Percentiles rank a stretch among this genome's conserved stretches.
phyloP scores from a whole-genome alignment of 1,140 invertebrate genomes.

The Drosophila nigrodunni region DNA sequence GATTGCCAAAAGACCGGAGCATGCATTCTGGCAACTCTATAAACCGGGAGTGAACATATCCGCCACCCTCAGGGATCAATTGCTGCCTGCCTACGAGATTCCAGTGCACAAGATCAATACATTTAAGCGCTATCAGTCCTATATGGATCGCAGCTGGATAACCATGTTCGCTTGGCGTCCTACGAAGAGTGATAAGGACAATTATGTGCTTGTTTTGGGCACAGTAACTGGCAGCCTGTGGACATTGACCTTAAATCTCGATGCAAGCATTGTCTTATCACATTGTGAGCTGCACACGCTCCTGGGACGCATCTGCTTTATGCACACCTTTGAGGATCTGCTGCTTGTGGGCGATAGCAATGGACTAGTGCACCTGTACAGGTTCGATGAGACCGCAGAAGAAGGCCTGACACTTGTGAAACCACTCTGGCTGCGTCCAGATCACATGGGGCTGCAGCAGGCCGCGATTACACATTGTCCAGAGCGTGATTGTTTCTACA shows the following conservation, averaged over 20 bases:
- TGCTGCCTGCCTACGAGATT: conserved; percentile 32
- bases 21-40: conserved; percentile 27
- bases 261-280: conserved; percentile 18
- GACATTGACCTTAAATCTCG: conserved; percentile 31
- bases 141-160: conserved; percentile 64
- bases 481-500: conserved; percentile 42
- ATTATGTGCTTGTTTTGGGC: conserved; percentile 47
- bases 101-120: conserved; percentile 22
- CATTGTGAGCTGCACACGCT: conserved; percentile 36
- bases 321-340: conserved; percentile 49
- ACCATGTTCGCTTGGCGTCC: conserved; percentile 64
- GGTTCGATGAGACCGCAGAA: not conserved
- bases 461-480: conserved; percentile 40
- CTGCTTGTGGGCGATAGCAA: conserved; percentile 54
- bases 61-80: conserved; percentile 30
- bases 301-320: conserved; percentile 55
- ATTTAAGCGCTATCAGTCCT: conserved; percentile 47
- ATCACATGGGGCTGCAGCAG: conserved; percentile 62
- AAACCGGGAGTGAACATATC: conserved; percentile 33
- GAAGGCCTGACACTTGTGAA: conserved; percentile 31
- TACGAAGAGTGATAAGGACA: not conserved
- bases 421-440: conserved; percentile 55
- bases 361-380: conserved; percentile 51
- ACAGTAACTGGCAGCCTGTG: conserved; percentile 65
- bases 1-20: conserved; percentile 36